Conservation (phyloP, 2,888 invertebrate species). For the Pyrrhosoma nymphula region DNA sequence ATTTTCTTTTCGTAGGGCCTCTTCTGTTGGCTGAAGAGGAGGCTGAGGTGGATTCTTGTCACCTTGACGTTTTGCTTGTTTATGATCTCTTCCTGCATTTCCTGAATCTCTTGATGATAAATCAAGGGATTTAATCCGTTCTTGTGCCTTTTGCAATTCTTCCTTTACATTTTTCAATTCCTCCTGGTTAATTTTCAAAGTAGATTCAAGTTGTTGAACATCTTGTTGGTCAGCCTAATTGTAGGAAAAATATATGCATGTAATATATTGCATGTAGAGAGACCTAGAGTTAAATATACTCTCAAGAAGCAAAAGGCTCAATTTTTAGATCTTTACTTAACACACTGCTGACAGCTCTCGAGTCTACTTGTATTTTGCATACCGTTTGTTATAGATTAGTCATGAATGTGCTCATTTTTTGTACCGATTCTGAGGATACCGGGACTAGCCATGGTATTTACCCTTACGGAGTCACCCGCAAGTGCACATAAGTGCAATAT, state of each 20-base stretch:
- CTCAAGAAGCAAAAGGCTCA: too few relatives aligned
- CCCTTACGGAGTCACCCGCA: too few relatives aligned
- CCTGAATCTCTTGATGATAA: not conserved
- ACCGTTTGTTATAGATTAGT: too few relatives aligned
- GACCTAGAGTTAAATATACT: too few relatives aligned
- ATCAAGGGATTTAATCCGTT: slow-evolving; percentile 11
- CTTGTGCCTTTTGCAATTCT: slow-evolving; percentile 31
- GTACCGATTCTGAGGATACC: too few relatives aligned
- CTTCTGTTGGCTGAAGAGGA: not conserved
- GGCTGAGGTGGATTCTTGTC: slow-evolving; percentile 36
- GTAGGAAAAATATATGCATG: not conserved
- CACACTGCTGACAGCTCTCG: too few relatives aligned
- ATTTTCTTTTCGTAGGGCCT: slow-evolving; percentile 30
- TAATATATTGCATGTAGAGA: too few relatives aligned
- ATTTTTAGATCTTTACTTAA: too few relatives aligned
- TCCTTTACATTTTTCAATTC: slow-evolving; percentile 36
- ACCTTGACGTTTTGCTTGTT: not conserved
- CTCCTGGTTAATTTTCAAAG: not conserved
- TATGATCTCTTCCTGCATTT: not conserved
- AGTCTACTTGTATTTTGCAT: too few relatives aligned
- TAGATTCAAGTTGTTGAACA: slow-evolving; percentile 9
- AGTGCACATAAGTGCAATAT: too few relatives aligned
- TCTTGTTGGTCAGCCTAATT: not conserved
- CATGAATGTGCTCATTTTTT: too few relatives aligned
- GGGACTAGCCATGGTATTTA: too few relatives aligned